Evolutionary conservation across 2,888 invertebrate species (phyloP).

Genomic region (Lepidochrysops patricia): DNA sequence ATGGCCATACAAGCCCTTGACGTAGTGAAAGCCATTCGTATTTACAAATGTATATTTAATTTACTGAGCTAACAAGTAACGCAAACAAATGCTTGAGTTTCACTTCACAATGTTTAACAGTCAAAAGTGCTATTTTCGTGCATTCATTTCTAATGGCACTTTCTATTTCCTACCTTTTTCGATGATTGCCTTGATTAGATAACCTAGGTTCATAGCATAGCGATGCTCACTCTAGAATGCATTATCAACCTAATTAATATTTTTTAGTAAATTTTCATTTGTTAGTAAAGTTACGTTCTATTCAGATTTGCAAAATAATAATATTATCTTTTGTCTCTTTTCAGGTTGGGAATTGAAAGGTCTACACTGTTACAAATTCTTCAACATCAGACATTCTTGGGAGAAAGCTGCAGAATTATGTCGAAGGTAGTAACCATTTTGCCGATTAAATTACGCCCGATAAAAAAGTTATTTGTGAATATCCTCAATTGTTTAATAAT

Average conservation of each 20-base stretch:
- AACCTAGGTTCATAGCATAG: slow-evolving; percentile 23
- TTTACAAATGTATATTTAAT: slow-evolving; percentile 29
- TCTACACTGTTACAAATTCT: slow-evolving; percentile 95
- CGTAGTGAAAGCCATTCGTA: slow-evolving; percentile 25
- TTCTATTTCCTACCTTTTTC: neutral
- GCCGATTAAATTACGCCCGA: neutral
- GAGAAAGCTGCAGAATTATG: slow-evolving; percentile 95
- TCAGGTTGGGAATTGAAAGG: slow-evolving; percentile 95
- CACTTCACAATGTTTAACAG: slow-evolving; percentile 22
- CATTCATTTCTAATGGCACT: slow-evolving; percentile 17
- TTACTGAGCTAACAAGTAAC: slow-evolving; percentile 35
- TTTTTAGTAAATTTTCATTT: neutral
- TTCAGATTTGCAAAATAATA: neutral
- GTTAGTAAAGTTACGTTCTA: no score
- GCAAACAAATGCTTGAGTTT: slow-evolving; percentile 28
- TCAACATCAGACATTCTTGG: slow-evolving; percentile 96
- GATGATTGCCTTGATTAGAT: neutral
- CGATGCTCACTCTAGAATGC: neutral
- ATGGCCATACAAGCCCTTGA: slow-evolving; percentile 23
- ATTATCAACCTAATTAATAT: neutral
- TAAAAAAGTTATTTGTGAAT: neutral
- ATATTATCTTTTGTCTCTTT: slow-evolving; percentile 48
- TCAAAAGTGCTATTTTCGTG: slow-evolving; percentile 15
- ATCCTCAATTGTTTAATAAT: neutral
- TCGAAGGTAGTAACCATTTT: slow-evolving; percentile 79